These are phyloP conservation scores for Trimorus sp. DNA, from an alignment of 2,888 invertebrate genomes.

Conservation along the genomic window DNA sequence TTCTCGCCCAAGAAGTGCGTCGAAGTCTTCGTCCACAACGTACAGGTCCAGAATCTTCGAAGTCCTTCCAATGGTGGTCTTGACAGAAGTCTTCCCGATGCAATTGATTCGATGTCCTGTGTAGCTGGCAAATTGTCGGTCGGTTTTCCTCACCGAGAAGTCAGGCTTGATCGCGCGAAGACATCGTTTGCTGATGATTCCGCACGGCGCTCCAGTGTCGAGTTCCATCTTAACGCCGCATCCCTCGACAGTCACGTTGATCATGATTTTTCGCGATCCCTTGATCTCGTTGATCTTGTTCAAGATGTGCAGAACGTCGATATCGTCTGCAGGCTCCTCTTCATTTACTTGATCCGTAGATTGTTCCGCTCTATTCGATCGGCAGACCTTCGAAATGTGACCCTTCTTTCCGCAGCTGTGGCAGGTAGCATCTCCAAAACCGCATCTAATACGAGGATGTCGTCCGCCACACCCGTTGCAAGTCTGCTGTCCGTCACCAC, in stretches of 20 bases:
- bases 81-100: too few relatives aligned
- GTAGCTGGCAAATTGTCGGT: too few relatives aligned
- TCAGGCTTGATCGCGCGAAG: too few relatives aligned
- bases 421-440: conserved; percentile 3
- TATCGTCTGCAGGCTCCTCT: background rate
- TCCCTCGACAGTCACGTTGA: too few relatives aligned
- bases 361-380: background rate
- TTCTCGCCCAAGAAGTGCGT: background rate
- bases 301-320: background rate
- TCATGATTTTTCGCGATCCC: too few relatives aligned
- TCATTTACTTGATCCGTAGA: background rate
- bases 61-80: too few relatives aligned
- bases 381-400: background rate
- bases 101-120: too few relatives aligned
- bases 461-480: conserved; percentile 3
- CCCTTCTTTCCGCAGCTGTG: conserved; percentile 2
- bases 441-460: conserved; percentile 1
- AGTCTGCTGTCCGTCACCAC: background rate
- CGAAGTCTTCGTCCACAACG: background rate
- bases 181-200: too few relatives aligned
- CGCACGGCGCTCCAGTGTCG: too few relatives aligned
- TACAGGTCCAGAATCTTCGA: too few relatives aligned
- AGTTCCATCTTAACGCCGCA: too few relatives aligned
- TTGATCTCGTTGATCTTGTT: background rate
- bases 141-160: too few relatives aligned